Evolutionary conservation across 2,113 vertebrate genomes (phyloP).

Genomic region (Platysteira castanea): DNA sequence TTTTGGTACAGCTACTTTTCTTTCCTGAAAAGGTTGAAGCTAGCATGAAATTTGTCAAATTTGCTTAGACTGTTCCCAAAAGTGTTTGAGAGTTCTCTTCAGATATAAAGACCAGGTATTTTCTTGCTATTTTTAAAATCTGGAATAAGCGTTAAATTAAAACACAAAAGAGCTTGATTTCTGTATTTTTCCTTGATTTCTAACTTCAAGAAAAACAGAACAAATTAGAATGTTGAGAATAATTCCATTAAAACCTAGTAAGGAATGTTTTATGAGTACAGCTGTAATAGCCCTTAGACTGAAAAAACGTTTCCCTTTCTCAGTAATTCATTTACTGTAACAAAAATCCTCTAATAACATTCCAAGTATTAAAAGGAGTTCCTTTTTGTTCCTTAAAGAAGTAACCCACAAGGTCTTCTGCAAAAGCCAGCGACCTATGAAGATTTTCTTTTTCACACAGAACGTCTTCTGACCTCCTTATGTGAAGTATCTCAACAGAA

Average conservation of each 20-base stretch:
- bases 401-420: neutral
- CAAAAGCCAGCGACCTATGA: neutral
- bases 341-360: neutral
- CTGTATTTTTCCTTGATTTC: neutral
- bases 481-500: neutral
- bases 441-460: neutral
- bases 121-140: neutral
- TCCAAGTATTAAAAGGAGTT: neutral
- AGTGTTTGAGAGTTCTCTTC: neutral
- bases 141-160: neutral
- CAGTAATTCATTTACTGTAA: neutral
- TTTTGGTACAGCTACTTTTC: neutral
- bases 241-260: neutral
- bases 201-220: neutral
- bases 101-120: neutral
- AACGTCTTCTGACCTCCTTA: neutral
- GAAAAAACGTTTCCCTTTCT: neutral
- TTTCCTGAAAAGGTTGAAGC: neutral
- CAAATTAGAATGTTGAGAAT: neutral
- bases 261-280: neutral
- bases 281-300: neutral
- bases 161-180: neutral
- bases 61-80: neutral
- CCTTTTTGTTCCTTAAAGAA: neutral
- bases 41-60: neutral